Percentiles rank a stretch among this genome's conserved stretches.
Evolutionary conservation across 1,140 invertebrate species (phyloP).

Genomic region (Brachionus calyciflorus): DNA sequence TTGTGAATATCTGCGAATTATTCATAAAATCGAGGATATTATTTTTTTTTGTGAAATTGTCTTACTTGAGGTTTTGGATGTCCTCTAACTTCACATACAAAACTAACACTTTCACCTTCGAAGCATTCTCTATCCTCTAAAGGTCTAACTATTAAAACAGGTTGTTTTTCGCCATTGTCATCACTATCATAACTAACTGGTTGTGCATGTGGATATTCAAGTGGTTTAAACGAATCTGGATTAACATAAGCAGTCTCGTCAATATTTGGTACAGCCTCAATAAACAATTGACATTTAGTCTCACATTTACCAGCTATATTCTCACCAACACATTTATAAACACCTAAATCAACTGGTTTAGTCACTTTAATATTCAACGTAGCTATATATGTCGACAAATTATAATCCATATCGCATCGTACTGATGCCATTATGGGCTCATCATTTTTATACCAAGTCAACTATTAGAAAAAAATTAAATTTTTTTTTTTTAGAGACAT

Average conservation of each 20-base stretch:
- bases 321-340: slow-evolving; percentile 91
- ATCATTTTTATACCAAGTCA: slow-evolving; percentile 46
- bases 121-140: slow-evolving; percentile 44
- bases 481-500: background rate
- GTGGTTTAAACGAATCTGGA: slow-evolving; percentile 19
- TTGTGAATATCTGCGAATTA: no score
- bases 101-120: slow-evolving; percentile 52
- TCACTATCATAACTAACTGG: slow-evolving; percentile 7
- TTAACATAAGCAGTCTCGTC: slow-evolving; percentile 36
- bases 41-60: slow-evolving; percentile 18
- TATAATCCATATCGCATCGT: slow-evolving; percentile 28
- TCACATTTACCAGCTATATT: slow-evolving; percentile 75
- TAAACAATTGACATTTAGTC: slow-evolving; percentile 59
- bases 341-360: slow-evolving; percentile 85
- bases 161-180: slow-evolving; percentile 28
- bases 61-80: slow-evolving; percentile 56
- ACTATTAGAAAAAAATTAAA: slow-evolving; percentile 33
- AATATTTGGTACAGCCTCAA: slow-evolving; percentile 61
- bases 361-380: slow-evolving; percentile 37
- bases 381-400: slow-evolving; percentile 21
- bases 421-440: slow-evolving; percentile 17
- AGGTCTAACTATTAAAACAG: slow-evolving; percentile 40
- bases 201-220: background rate
- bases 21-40: no score
- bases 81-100: slow-evolving; percentile 55